Conservation (phyloP, 35 echinoderm and acorn worm species). For the Apostichopus californicus region DNA sequence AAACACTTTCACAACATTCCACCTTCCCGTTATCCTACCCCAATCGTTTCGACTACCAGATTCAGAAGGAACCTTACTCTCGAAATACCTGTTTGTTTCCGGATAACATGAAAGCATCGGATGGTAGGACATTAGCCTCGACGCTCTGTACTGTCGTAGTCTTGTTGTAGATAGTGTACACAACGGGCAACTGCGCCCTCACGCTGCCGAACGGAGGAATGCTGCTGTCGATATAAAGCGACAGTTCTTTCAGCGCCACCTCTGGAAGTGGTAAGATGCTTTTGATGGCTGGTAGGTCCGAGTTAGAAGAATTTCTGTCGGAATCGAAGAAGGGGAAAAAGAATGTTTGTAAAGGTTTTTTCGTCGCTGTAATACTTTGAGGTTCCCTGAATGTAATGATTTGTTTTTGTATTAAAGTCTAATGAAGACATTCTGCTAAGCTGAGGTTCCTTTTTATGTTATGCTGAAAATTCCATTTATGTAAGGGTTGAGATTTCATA, state of each 20-base stretch:
- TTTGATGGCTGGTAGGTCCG: constrained; percentile 72
- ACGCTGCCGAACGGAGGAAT: constrained; percentile 91
- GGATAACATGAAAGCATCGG: constrained; percentile 97
- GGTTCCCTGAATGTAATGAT: too few species aligned
- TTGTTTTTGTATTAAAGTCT: too few species aligned
- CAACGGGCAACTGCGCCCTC: constrained; percentile 64
- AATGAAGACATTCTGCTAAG: too few species aligned
- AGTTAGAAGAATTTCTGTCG: constrained; percentile 49
- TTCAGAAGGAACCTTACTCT: background rate
- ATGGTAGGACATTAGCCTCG: constrained; percentile 81
- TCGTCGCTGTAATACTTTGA: too few species aligned
- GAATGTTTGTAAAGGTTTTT: too few species aligned
- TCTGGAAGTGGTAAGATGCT: constrained; percentile 87
- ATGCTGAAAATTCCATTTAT: too few species aligned
- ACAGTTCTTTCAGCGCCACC: constrained; percentile 73
- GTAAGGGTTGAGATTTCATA: too few species aligned
- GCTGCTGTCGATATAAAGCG: constrained; percentile 75
- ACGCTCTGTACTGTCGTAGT: constrained; percentile 86
- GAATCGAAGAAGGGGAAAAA: background rate
- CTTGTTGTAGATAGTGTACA: constrained; percentile 75
- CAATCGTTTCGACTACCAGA: too few species aligned
- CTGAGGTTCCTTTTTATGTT: too few species aligned
- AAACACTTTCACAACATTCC: too few species aligned
- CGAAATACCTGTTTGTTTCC: constrained; percentile 92
- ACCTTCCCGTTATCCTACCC: too few species aligned